These are phyloP conservation scores for Trichopria drosophilae DNA, from an alignment of 2,888 invertebrate species.

Conservation along the genomic window DNA sequence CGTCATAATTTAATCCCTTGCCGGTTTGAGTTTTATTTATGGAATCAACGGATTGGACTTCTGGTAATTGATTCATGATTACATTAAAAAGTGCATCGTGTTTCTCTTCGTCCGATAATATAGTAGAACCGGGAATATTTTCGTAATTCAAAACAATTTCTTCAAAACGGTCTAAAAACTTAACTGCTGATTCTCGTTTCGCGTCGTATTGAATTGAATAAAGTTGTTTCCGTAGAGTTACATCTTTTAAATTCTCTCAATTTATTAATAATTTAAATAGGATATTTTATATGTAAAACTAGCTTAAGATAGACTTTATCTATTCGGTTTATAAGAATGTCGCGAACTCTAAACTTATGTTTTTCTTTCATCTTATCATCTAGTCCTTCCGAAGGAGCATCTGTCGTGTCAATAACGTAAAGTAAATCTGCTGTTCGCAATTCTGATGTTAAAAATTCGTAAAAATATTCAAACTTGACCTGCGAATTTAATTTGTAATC, in stretches of 20 bases:
- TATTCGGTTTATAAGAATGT: too few relatives aligned
- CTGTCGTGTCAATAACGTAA: slow-evolving; percentile 30
- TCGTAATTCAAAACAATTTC: slow-evolving; percentile 31
- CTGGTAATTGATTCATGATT: too few relatives aligned
- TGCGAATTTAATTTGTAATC: slow-evolving; percentile 30
- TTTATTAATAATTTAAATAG: slow-evolving; percentile 26
- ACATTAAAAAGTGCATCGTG: too few relatives aligned
- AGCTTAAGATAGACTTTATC: slow-evolving; percentile 32
- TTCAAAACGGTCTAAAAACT: slow-evolving; percentile 32
- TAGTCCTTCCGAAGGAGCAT: slow-evolving; percentile 21
- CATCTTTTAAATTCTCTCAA: slow-evolving; percentile 32
- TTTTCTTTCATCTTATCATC: slow-evolving; percentile 27
- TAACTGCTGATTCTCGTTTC: slow-evolving; percentile 26
- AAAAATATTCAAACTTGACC: slow-evolving; percentile 31
- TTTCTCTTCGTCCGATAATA: slow-evolving; percentile 32
- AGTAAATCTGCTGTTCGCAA: slow-evolving; percentile 31
- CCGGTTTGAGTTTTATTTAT: slow-evolving; percentile 16
- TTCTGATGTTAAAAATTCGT: slow-evolving; percentile 33
- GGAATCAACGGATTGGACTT: slow-evolving; percentile 29
- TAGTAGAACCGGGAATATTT: slow-evolving; percentile 21
- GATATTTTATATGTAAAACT: slow-evolving; percentile 31
- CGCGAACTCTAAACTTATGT: slow-evolving; percentile 31
- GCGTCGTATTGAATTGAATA: slow-evolving; percentile 26
- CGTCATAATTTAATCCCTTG: not conserved
- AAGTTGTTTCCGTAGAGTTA: slow-evolving; percentile 26